phyloP scores from a whole-genome alignment of 37 sponge, comb jelly and placozoan genomes.

The Ephydatia muelleri region DNA sequence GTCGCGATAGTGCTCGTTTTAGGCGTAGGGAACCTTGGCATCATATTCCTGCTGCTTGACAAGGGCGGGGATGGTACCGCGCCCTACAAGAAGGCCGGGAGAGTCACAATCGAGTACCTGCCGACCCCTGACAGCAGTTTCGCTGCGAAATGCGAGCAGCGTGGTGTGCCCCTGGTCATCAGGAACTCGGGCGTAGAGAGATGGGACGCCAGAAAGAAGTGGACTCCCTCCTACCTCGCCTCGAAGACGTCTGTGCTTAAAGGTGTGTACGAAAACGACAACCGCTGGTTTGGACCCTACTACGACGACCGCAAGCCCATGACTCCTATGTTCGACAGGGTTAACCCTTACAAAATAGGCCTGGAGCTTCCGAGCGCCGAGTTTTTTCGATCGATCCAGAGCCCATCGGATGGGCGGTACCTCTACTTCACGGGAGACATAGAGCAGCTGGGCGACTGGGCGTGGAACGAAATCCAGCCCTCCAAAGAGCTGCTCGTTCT shows the following conservation, averaged over 20 bases:
- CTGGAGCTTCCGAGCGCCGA: conserved; percentile 30
- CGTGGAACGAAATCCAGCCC: conserved; percentile 71
- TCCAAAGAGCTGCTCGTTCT: conserved; percentile 68
- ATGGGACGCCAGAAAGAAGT: conserved; percentile 68
- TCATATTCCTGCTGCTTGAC: background rate
- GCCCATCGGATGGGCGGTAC: conserved; percentile 28
- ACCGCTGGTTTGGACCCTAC: conserved; percentile 94
- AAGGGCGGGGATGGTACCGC: background rate
- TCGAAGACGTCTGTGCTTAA: conserved; percentile 28
- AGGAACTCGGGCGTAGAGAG: conserved; percentile 64
- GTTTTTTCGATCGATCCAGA: conserved; percentile 61
- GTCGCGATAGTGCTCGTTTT: background rate
- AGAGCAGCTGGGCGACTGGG: conserved; percentile 82
- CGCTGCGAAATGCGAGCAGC: conserved; percentile 40
- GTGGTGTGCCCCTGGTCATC: conserved; percentile 57
- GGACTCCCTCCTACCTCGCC: conserved; percentile 73
- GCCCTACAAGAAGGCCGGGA: background rate
- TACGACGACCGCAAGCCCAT: conserved; percentile 81
- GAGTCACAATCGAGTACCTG: conserved; percentile 9
- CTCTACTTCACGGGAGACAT: conserved; percentile 85
- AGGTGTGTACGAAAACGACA: conserved; percentile 81
- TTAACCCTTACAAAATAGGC: conserved; percentile 59
- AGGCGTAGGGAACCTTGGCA: background rate
- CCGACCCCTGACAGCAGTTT: conserved; percentile 23
- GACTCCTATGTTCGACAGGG: conserved; percentile 13